A percentile compares a stretch with the other conserved stretches of the same genome.
Evolutionary conservation across 1,140 invertebrate species (phyloP).

Genomic region (Leptinotarsa defecta): DNA sequence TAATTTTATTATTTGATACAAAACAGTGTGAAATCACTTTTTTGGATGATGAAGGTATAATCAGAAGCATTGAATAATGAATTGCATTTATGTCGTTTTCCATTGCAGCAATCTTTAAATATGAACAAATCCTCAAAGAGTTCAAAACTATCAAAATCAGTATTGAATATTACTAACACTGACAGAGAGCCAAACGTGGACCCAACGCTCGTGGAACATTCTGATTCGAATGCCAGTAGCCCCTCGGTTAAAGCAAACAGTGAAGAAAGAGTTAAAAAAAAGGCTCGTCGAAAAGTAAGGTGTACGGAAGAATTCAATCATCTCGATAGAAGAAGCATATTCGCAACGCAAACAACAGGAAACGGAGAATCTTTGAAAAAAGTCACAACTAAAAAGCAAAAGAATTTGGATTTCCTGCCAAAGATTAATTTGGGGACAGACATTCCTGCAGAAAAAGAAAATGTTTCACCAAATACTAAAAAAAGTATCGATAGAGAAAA

Average conservation of each 20-base stretch:
- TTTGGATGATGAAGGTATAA: too few relatives aligned
- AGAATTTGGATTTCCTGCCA: neutral
- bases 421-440: neutral
- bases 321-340: constrained; percentile 7
- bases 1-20: too few relatives aligned
- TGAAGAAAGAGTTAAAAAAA: neutral
- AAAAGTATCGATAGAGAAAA: neutral
- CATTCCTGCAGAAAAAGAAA: neutral
- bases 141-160: too few relatives aligned
- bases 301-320: constrained; percentile 8
- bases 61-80: too few relatives aligned
- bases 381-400: neutral
- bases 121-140: too few relatives aligned
- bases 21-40: too few relatives aligned
- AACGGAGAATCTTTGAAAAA: neutral
- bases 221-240: neutral
- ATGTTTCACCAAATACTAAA: neutral
- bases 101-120: too few relatives aligned
- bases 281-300: constrained; percentile 1
- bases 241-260: neutral
- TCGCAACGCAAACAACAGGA: neutral
- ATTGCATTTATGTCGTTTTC: too few relatives aligned
- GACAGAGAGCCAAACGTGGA: too few relatives aligned
- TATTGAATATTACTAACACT: too few relatives aligned
- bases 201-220: too few relatives aligned